A percentile compares a stretch with the other conserved stretches of the same genome.
Conservation (phyloP, 37 sponge, comb jelly and placozoan species). For the Spongia lamella region DNA sequence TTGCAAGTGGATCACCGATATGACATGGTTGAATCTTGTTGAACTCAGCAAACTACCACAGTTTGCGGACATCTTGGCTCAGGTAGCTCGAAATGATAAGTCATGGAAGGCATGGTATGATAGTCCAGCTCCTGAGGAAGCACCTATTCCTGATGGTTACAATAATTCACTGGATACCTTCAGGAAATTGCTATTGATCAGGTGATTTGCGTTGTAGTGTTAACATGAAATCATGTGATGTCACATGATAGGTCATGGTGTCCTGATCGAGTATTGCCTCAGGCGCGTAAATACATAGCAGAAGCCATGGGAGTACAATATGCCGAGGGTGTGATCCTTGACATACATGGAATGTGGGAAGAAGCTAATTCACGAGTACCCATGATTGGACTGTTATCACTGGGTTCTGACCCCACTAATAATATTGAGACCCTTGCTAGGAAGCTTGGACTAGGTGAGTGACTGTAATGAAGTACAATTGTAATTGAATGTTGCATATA, state of each 20-base stretch:
- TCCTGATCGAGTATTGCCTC: constrained; percentile 93
- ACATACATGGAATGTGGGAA: constrained; percentile 89
- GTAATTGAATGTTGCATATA: no score
- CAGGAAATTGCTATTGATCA: constrained; percentile 89
- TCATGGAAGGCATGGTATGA: constrained; percentile 99
- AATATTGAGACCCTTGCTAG: constrained; percentile 86
- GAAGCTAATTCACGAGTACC: constrained; percentile 88
- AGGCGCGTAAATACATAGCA: constrained; percentile 93
- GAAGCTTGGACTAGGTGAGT: constrained; percentile 76
- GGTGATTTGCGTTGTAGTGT: constrained; percentile 7
- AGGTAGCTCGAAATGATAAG: constrained; percentile 95
- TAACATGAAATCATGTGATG: not conserved
- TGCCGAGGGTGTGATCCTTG: constrained; percentile 97
- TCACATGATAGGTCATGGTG: constrained; percentile 78
- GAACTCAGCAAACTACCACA: constrained; percentile 96
- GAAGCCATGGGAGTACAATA: constrained; percentile 91
- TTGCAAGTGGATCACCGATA: constrained; percentile 96
- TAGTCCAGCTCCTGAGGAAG: constrained; percentile 93
- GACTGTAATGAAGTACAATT: not conserved
- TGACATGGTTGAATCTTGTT: constrained; percentile 99
- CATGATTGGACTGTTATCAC: constrained; percentile 93
- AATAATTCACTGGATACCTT: constrained; percentile 90
- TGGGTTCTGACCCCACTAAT: constrained; percentile 98
- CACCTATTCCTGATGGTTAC: constrained; percentile 94
- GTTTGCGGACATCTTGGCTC: constrained; percentile 86